Percentiles rank a stretch among this genome's conserved stretches.
phyloP scores from a whole-genome alignment of 2,113 vertebrate species.

The Dasyornis broadbenti region DNA sequence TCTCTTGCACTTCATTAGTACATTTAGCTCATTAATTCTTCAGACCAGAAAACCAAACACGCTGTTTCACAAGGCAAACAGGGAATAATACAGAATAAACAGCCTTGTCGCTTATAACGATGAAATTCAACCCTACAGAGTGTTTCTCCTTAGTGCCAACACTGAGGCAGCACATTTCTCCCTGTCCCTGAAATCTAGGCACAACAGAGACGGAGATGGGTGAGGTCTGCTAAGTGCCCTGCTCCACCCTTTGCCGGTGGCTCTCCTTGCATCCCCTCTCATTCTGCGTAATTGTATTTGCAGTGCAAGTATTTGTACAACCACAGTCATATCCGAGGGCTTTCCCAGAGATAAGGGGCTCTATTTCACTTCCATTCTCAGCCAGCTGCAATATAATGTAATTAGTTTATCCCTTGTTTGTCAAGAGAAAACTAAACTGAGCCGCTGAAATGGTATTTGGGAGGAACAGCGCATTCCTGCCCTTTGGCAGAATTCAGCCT shows the following conservation, averaged over 20 bases:
- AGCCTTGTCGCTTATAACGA: not conserved
- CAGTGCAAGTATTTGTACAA: conserved; percentile 7
- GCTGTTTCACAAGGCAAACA: not conserved
- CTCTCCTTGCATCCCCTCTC: not conserved
- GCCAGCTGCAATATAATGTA: not conserved
- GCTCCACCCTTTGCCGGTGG: not conserved
- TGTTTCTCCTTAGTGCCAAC: not conserved
- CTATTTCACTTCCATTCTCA: not conserved
- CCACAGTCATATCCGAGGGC: not conserved
- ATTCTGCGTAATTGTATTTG: not conserved
- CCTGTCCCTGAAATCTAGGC: not conserved
- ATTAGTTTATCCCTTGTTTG: conserved; percentile 19
- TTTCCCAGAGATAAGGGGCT: conserved; percentile 15
- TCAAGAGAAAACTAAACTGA: conserved; percentile 19
- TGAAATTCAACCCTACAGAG: not conserved
- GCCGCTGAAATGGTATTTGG: not conserved
- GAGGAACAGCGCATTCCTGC: not conserved
- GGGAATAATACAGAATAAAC: not conserved
- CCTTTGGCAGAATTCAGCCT: not conserved
- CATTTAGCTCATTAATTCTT: not conserved
- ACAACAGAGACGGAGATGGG: not conserved
- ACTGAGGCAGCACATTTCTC: not conserved
- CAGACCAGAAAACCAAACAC: not conserved
- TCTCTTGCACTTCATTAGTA: not conserved
- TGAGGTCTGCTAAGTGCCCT: not conserved